A percentile compares a stretch with the other conserved stretches of the same genome.
Conservation (phyloP, 2,888 invertebrate genomes). For the Nineta flava region DNA sequence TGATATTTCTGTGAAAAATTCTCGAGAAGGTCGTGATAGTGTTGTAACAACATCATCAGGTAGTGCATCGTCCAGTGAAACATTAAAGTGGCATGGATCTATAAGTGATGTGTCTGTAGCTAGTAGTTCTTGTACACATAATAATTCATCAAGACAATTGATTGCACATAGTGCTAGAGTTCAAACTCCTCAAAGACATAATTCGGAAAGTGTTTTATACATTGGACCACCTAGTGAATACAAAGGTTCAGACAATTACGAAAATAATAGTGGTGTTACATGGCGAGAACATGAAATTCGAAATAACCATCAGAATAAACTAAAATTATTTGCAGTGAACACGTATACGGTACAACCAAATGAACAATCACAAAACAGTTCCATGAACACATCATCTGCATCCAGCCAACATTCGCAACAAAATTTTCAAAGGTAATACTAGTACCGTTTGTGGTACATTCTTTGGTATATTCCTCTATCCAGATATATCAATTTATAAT, state of each 20-base stretch:
- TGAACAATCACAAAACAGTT: constrained; percentile 7
- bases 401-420: not conserved
- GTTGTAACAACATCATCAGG: constrained; percentile 43
- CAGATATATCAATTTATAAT: too few species aligned
- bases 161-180: constrained; percentile 65
- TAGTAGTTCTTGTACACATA: constrained; percentile 35
- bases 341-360: constrained; percentile 44
- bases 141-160: constrained; percentile 34
- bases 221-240: constrained; percentile 31
- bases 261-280: constrained; percentile 11
- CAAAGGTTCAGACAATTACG: constrained; percentile 10
- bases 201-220: constrained; percentile 60
- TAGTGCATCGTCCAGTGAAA: constrained; percentile 56
- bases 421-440: not conserved
- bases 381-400: not conserved
- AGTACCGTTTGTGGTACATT: too few species aligned
- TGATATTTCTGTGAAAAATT: not conserved
- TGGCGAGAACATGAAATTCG: constrained; percentile 26
- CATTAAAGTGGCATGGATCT: constrained; percentile 64
- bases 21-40: constrained; percentile 35
- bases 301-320: constrained; percentile 30
- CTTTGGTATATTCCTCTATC: too few species aligned
- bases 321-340: constrained; percentile 52
- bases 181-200: constrained; percentile 59
- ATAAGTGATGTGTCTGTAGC: constrained; percentile 55